Base-by-base conservation (phyloP, 1,140 invertebrate genomes). In the Heterodera carotae region DNA sequence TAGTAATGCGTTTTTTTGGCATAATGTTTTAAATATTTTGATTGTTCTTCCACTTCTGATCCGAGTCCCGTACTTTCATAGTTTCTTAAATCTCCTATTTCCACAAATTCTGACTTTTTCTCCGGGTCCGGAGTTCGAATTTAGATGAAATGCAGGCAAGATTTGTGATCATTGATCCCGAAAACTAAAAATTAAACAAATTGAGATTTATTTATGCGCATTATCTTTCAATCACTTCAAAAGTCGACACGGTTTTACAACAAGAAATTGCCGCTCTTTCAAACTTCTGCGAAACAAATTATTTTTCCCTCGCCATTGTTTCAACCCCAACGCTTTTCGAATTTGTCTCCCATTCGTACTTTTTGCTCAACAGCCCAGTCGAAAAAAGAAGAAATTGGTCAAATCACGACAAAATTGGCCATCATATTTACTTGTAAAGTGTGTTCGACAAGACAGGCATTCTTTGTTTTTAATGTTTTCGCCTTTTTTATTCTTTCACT, bases 391-490 rank as follows among this genome's bases (percentile, higher is more conserved):
- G 48, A 18, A 66, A 34, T 70, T 29, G 69, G 69, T 25, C 34
- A 12, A 67, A 72, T 43, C 25, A 66, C n/a, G 18, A n/a, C 59
- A 33, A 75, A 76, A 74, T 72, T 72, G 69, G 84, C 83, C 7
- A 76, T 85, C 64, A 29, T 60, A 7, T 87, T 85, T 75, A 87
- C 85, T 25, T 87, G 85, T 74, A 87, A 87, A 83, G 85, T 88
- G 25, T 87, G 85, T 69, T 76, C 82, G 29, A 53, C 81, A 7
- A 69, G 84, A 75, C 83, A 86, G 81, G 84, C 86, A 22, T 53
- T 66, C n/a, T 18, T 69, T 8, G 25, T 10, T 60, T 80, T 27
- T 15, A 43, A 64, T 72, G 6, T 53, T 18, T 18, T n/a, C 8
- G 29, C 59, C 25, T 1, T 66, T 78, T 78, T 33, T 27, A 64